Evolutionary conservation across 2,888 invertebrate species (phyloP), one percentile per base, ranked within the genome.

Genomic region (Drosophila mimica): DNA sequence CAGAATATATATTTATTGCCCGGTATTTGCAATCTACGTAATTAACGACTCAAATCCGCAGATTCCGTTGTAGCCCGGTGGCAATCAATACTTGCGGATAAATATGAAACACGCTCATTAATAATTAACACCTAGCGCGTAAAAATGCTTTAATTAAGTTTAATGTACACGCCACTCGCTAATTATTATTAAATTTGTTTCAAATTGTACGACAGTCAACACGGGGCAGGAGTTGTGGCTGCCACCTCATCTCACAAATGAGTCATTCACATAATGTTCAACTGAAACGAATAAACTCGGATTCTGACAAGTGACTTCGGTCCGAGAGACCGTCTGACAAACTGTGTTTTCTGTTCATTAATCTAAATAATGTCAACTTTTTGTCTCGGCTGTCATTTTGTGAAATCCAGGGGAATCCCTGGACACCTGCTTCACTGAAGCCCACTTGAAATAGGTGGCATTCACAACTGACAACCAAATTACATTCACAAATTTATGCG

Each of bases 41-140:
- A 82, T 82, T 85, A 77, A 54, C 28, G 33, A 28, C 62, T 64
- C 51, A 60, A 60, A 74, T 70, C 58, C 58, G 58, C 57, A 46
- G 74, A 67, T 66, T 31, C 60, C 70, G 64, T 43, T 68, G 31
- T 20, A 36, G 31, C n/a, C 62, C 65, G 58, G 20, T 25, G 64
- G 61, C 52, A 64, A 57, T 62, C 48, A 28, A 59, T 43, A 43
- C 48, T 48, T 40, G 51, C 8, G 48, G 33, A 25, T 30, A 25
- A n/a, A 49, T 56, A 70, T 40, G 49, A 60, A 57, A 58, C 70
- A 70, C 72, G 68, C 60, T 74, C 77, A 73, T 74, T 71, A 67
- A 83, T 77, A 75, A 90, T 88, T 88, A 83, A 78, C 87, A 83
- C 87, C 86, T 70, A 73, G 75, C 80, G 86, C 78, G 88, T 70